Evolutionary conservation across 1,140 invertebrate genomes (phyloP), one percentile per base, ranked within the genome.

Genomic region (Ceratina japonica): DNA sequence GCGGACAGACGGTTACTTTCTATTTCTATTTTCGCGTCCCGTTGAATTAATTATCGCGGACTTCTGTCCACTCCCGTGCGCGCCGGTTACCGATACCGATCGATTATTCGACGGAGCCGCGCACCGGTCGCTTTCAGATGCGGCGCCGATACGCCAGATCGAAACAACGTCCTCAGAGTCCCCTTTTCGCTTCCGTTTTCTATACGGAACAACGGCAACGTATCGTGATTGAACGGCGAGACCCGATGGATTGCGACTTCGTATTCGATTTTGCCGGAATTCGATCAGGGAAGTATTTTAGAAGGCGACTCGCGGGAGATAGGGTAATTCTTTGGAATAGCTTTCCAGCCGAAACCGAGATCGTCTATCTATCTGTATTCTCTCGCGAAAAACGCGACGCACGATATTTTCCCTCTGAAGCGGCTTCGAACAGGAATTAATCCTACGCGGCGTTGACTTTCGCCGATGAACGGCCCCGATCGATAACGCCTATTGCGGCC

Each of bases 1-100:
- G 51, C 18, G 68, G 22, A 37, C 49, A 65, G 22, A 37, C 49
- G 49, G 44, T 1, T n/a, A n/a, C 31, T 20, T 22, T 62, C 62
- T 80, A 68, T 75, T 82, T 82, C 80, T 74, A 75, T 82, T 82
- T 82, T 77, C 80, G 69, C 63, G 63, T 69, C 27, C 37, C 66
- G n/a, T 18, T 80, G 80, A 82, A 80, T 82, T 74, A 75, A 82
- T 82, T 75, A 82, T 82, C 52, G 27, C 62, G 61, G 24, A 75
- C 78, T 82, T 81, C 70, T 71, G 80, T 59, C 27, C 64, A 49
- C 31, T 70, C 76, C 69, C 44, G 65, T 62, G n/a, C 3, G 59
- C 68, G 16, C 63, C 80, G 64, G 80, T 82, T 58, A 73, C 62
- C 78, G 78, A 80, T 82, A 68, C n/a, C 71, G 56, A 65, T 82